Evolutionary conservation across 2,113 vertebrate species (phyloP).

Genomic region (Melanocharis versteri): DNA sequence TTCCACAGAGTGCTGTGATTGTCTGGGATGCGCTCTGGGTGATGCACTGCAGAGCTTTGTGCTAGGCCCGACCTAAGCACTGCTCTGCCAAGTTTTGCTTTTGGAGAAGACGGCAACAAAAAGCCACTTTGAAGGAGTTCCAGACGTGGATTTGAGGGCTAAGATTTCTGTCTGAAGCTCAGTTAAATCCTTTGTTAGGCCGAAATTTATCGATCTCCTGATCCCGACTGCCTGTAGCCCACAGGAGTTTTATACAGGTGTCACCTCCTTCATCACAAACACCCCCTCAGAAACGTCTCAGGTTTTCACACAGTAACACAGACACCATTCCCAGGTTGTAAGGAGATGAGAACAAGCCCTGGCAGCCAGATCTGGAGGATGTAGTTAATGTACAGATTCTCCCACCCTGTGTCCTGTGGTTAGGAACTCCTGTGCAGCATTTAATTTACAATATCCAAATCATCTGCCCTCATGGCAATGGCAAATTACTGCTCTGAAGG

Average conservation of each 20-base stretch:
- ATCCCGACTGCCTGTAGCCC: not conserved
- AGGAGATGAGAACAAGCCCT: not conserved
- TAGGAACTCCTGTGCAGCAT: not conserved
- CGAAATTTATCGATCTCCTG: not conserved
- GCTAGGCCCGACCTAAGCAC: accelerated
- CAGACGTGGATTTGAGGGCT: not conserved
- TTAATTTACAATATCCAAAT: not conserved
- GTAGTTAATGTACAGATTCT: not conserved
- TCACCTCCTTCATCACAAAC: not conserved
- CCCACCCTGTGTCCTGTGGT: not conserved
- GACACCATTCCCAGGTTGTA: not conserved
- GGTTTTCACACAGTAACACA: not conserved
- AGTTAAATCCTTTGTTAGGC: not conserved
- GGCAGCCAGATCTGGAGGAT: not conserved
- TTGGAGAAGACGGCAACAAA: not conserved
- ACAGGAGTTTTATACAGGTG: accelerated
- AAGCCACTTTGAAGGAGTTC: not conserved
- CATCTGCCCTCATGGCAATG: not conserved
- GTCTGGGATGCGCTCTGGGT: accelerated
- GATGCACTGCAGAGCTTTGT: not conserved
- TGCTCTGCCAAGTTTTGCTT: not conserved
- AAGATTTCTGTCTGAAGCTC: not conserved
- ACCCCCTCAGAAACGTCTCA: not conserved
- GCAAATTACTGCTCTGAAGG: not conserved
- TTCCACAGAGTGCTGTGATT: not conserved